A percentile compares a stretch with the other conserved stretches of the same genome.
phyloP scores from a whole-genome alignment of 1,140 invertebrate genomes.

The Apis laboriosa region DNA sequence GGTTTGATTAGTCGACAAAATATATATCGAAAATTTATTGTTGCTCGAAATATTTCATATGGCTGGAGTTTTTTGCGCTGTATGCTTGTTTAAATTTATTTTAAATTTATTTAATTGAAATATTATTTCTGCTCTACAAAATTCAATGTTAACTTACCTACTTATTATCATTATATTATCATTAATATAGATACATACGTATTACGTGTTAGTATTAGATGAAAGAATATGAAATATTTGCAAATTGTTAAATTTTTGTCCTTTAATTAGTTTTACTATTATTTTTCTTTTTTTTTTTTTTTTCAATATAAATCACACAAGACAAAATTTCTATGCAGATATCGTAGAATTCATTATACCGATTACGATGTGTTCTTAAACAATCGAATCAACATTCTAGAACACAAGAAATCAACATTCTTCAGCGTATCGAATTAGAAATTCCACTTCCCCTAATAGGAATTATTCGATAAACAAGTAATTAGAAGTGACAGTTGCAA shows the following conservation, averaged over 20 bases:
- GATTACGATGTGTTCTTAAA: background rate
- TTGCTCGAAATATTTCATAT: background rate
- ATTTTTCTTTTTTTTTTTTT: too few species aligned
- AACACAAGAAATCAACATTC: background rate
- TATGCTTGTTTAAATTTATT: background rate
- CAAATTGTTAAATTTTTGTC: too few species aligned
- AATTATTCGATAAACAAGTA: background rate
- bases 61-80: background rate
- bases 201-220: too few species aligned
- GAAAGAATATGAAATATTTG: too few species aligned
- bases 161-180: too few species aligned
- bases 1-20: background rate
- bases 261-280: too few species aligned
- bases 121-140: too few species aligned
- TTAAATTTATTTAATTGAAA: background rate
- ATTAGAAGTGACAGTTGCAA: background rate
- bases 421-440: background rate
- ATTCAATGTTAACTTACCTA: too few species aligned
- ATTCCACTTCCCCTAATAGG: background rate
- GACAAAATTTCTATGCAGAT: background rate
- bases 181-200: too few species aligned
- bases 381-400: background rate
- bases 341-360: background rate
- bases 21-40: slow-evolving; percentile 23
- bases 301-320: too few species aligned